Evolutionary conservation across 2,113 vertebrate genomes (phyloP), one percentile per base, ranked within the genome.

Genomic region (Eira barbara): DNA sequence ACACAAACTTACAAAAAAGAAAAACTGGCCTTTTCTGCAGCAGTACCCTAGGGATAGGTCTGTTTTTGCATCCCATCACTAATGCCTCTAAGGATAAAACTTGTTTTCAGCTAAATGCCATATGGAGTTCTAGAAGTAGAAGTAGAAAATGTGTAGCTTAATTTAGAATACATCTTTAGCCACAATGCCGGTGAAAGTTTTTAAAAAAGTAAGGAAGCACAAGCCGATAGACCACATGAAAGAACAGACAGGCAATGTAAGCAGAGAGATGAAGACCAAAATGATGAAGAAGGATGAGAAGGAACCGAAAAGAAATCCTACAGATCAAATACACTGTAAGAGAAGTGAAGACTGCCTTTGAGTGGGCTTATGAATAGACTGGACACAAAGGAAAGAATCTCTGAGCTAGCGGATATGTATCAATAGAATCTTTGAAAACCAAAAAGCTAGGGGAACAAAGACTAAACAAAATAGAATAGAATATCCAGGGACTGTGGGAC

Each of bases 81-180:
- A 85, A 89, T 82, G 86, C 61, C 84, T 78, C 12, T 94, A 52
- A 71, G 47, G 95, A 57, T 67, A 87, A 82, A 94, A 47, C 39
- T 95, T 91, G 6, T 98, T 89, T 59, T 95, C 92, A 97, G 23
- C 55, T 96, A 92, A 90, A 87, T 91, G 80, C 47, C 78, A 88
- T 42, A 47, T 39, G 67, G 23, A 7, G 21, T 86, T 94, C 88
- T 59, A 94, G 55, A 92, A 94, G 57, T 59, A 94, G 55, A 92
- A 94, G 57, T 47, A 65, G 45, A 95, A 31, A 89, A 49, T 90
- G 67, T 59, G 34, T 25, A 95, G 57, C 49, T 96, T 92, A 47
- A 71, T 83, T 92, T 57, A 95, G 61, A 83, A 29, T 5, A 95
- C 71, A 86, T 74, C 13, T 94, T 94, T 80, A 93, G 47, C 63